Evolutionary conservation across 2,113 vertebrate genomes (phyloP).

Genomic region (Phylloscopus whistleri): DNA sequence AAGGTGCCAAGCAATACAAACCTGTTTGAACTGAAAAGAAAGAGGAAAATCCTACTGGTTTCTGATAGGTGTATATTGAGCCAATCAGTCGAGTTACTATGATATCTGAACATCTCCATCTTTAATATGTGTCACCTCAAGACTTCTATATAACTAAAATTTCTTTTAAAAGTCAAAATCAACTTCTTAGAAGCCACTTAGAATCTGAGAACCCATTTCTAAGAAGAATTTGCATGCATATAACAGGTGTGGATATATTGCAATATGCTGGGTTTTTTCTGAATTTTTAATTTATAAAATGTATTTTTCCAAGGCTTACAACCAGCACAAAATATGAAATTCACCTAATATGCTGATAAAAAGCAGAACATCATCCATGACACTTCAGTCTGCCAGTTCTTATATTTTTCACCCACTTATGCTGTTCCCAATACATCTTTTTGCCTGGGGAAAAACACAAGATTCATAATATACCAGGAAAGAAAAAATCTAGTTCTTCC

Average conservation of each 20-base stretch:
- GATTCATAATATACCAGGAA: not conserved
- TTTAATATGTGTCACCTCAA: not conserved
- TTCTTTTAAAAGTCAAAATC: not conserved
- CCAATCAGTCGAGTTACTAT: not conserved
- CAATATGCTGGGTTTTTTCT: not conserved
- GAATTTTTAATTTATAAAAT: not conserved
- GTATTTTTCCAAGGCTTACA: not conserved
- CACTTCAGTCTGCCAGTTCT: not conserved
- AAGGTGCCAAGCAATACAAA: not conserved
- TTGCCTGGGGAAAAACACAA: not conserved
- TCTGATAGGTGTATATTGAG: not conserved
- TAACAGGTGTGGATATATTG: not conserved
- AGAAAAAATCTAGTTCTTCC: not conserved
- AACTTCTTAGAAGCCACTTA: not conserved
- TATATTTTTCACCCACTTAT: not conserved
- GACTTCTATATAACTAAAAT: not conserved
- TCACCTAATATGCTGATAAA: not conserved
- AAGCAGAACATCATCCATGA: not conserved
- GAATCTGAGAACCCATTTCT: not conserved
- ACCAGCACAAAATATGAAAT: not conserved
- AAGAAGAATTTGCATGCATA: not conserved
- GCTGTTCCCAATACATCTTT: not conserved
- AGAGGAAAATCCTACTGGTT: not conserved
- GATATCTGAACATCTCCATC: not conserved
- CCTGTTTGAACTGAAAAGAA: not conserved